A percentile compares a stretch with the other conserved stretches of the same genome.
Evolutionary conservation across 2,797 vertebrate species (phyloP).

Genomic region (Sebastes hubbsi): DNA sequence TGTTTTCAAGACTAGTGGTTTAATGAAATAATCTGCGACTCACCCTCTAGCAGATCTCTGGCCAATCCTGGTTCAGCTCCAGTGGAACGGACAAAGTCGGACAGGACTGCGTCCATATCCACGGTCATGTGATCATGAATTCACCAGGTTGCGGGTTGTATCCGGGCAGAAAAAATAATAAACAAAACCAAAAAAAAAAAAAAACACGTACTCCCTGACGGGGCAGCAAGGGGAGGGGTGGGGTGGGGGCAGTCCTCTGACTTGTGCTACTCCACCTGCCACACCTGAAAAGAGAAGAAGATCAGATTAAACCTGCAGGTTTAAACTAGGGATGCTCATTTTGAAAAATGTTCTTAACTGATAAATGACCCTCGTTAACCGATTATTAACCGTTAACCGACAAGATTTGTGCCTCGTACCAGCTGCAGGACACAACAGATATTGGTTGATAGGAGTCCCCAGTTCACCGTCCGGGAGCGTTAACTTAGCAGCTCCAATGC

Average conservation of each 20-base stretch:
- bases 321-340: not conserved
- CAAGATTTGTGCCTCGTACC: too few relatives aligned
- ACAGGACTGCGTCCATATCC: conserved; percentile 98
- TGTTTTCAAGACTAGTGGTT: not conserved
- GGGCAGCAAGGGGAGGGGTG: conserved; percentile 13
- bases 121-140: conserved; percentile 92
- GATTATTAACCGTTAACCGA: too few relatives aligned
- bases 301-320: not conserved
- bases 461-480: too few relatives aligned
- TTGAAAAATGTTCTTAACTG: too few relatives aligned
- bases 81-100: conserved; percentile 97
- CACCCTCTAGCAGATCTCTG: conserved; percentile 95
- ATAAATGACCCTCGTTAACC: too few relatives aligned
- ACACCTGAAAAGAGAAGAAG: conserved; percentile 64
- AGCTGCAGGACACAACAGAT: too few relatives aligned
- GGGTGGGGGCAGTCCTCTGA: conserved; percentile 31
- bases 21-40: conserved; percentile 25
- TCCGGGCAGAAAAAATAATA: conserved; percentile 66
- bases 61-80: conserved; percentile 97
- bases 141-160: conserved; percentile 69
- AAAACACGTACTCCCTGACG: conserved; percentile 16
- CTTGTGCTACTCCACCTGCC: conserved; percentile 45
- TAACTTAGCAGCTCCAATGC: too few relatives aligned
- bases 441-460: rapidly evolving
- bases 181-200: conserved; percentile 29